Evolutionary conservation across 2,888 invertebrate species (phyloP).

Genomic region (Aethes cnicana): DNA sequence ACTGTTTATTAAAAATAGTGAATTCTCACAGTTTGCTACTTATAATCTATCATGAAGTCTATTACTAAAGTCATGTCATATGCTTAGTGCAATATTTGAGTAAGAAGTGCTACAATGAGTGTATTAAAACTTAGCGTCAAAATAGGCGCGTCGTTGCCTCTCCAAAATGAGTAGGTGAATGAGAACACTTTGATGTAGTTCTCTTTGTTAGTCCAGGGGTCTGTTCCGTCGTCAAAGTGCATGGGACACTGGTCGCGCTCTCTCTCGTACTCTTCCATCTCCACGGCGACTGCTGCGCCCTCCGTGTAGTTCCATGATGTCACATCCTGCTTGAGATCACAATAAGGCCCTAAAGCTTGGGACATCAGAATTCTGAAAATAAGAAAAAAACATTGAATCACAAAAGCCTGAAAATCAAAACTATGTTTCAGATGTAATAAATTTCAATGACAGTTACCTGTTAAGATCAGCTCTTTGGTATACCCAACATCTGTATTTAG

Average conservation of each 20-base stretch:
- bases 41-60: too few species aligned
- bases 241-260: conserved; percentile 98
- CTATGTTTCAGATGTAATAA: too few species aligned
- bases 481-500: conserved; percentile 98
- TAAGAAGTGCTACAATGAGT: conserved; percentile 43
- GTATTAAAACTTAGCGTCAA: conserved; percentile 43
- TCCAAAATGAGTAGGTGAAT: conserved; percentile 67
- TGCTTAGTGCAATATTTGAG: conserved; percentile 35
- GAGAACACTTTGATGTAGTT: conserved; percentile 87
- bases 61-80: conserved; percentile 1
- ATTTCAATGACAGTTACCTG: conserved; percentile 88
- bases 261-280: conserved; percentile 95
- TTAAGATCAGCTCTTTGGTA: conserved; percentile 97
- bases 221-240: conserved; percentile 96
- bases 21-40: too few species aligned
- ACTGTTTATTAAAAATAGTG: too few species aligned
- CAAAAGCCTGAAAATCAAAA: too few species aligned
- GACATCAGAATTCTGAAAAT: conserved; percentile 83
- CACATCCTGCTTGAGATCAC: conserved; percentile 94
- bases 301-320: conserved; percentile 93
- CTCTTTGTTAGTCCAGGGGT: conserved; percentile 91
- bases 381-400: not conserved
- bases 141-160: conserved; percentile 47
- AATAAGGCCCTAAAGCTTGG: conserved; percentile 95
- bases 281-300: conserved; percentile 95